These are phyloP conservation scores for Lagodon rhomboides DNA, from an alignment of 2,797 vertebrate species.

Conservation along the genomic window DNA sequence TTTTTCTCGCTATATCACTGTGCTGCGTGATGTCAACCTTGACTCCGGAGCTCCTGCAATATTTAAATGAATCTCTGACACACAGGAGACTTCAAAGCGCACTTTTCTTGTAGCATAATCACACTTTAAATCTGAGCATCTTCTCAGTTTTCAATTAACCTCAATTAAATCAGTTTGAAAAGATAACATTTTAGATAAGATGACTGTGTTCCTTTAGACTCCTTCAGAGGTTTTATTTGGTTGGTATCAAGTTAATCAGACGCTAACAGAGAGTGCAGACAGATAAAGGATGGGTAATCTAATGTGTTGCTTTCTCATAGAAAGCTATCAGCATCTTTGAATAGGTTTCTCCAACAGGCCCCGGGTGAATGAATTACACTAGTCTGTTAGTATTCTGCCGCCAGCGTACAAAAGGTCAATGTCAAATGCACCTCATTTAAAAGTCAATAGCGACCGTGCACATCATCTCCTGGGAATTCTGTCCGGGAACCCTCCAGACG, in stretches of 20 bases:
- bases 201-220: conserved; percentile 27
- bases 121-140: conserved; percentile 39
- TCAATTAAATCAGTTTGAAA: conserved; percentile 36
- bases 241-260: conserved; percentile 71
- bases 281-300: conserved; percentile 81
- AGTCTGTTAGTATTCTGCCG: conserved; percentile 85
- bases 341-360: conserved; percentile 76
- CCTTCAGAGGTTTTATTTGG: conserved; percentile 65
- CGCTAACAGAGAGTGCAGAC: conserved; percentile 64
- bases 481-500: conserved; percentile 79
- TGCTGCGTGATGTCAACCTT: conserved; percentile 30
- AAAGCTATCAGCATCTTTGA: conserved; percentile 78
- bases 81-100: conserved; percentile 6
- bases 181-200: conserved; percentile 49
- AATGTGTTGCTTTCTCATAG: conserved; percentile 77
- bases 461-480: conserved; percentile 87
- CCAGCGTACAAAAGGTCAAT: conserved; percentile 85
- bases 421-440: conserved; percentile 88
- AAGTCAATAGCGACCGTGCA: conserved; percentile 86
- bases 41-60: conserved; percentile 34
- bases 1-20: conserved; percentile 14
- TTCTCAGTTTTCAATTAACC: conserved; percentile 46
- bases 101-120: conserved; percentile 14
- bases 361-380: conserved; percentile 82
- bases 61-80: conserved; percentile 42